Conservation (phyloP, 2,797 vertebrate species). For the Phataginus tricuspis region DNA sequence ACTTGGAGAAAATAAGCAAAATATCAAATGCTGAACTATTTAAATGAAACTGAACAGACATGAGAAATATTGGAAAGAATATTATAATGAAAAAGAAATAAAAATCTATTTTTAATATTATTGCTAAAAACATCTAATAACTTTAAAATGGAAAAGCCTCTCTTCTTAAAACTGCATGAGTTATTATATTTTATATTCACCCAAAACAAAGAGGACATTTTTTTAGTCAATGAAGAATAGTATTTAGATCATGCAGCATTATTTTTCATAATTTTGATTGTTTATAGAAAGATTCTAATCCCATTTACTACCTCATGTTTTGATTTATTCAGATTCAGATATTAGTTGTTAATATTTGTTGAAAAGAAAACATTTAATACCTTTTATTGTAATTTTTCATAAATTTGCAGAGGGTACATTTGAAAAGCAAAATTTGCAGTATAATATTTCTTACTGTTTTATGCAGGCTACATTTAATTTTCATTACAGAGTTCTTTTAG, state of each 20-base stretch:
- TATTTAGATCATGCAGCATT: neutral
- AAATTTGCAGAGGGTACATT: neutral
- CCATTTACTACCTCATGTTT: neutral
- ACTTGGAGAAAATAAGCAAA: neutral
- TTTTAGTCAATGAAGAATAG: neutral
- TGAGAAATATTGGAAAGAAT: neutral
- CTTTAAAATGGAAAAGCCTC: neutral
- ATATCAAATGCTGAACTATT: neutral
- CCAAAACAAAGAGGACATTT: neutral
- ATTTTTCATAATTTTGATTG: slow-evolving; percentile 31
- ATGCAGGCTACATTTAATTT: neutral
- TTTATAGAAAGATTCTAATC: neutral
- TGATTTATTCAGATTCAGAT: neutral
- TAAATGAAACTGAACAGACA: neutral
- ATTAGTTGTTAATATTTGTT: neutral
- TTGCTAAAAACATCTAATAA: neutral
- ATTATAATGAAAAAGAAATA: slow-evolving; percentile 20
- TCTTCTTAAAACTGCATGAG: neutral
- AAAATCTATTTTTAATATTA: neutral
- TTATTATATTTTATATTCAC: neutral
- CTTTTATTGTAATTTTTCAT: neutral
- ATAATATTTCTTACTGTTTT: neutral
- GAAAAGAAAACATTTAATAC: neutral
- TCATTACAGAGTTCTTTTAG: neutral
- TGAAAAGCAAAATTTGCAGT: neutral